Conservation (phyloP, 2,888 invertebrate genomes). For the Gastracanthus pulcherrimus region DNA sequence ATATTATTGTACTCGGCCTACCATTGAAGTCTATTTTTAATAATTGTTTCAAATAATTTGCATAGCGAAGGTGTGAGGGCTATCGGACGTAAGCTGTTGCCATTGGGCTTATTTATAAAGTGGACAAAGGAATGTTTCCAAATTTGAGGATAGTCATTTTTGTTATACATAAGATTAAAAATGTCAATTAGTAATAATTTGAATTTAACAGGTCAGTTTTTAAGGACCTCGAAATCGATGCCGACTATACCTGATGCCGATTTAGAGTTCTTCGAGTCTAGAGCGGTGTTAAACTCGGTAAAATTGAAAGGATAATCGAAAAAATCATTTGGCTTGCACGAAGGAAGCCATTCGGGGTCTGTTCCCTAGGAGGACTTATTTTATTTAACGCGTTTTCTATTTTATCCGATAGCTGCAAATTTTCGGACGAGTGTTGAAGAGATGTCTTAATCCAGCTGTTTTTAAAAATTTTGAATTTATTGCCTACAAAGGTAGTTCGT, state of each 20-base stretch:
- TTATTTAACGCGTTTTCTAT: too few relatives aligned
- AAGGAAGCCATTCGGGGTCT: too few relatives aligned
- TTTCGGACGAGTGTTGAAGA: not conserved
- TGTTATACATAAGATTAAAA: constrained; percentile 50
- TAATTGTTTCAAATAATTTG: too few relatives aligned
- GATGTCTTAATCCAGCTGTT: constrained; percentile 5
- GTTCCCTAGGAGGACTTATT: too few relatives aligned
- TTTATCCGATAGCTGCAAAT: too few relatives aligned
- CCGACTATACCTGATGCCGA: constrained; percentile 48
- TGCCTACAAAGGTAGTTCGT: constrained; percentile 15
- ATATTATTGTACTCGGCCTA: too few relatives aligned
- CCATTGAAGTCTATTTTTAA: too few relatives aligned
- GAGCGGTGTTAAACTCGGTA: constrained; percentile 24
- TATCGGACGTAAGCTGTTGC: too few relatives aligned
- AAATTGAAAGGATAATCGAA: not conserved
- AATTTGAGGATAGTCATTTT: not conserved
- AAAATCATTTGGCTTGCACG: constrained; percentile 10
- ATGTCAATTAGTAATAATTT: constrained; percentile 56
- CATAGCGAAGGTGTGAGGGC: too few relatives aligned
- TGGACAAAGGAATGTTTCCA: constrained; percentile 44
- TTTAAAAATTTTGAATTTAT: constrained; percentile 26
- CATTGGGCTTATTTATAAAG: too few relatives aligned
- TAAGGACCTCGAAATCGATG: constrained; percentile 43
- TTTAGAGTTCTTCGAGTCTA: not conserved
- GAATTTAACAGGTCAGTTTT: too few relatives aligned